Conservation (phyloP, 1,140 invertebrate genomes). For the Sarcophaga peregrina region DNA sequence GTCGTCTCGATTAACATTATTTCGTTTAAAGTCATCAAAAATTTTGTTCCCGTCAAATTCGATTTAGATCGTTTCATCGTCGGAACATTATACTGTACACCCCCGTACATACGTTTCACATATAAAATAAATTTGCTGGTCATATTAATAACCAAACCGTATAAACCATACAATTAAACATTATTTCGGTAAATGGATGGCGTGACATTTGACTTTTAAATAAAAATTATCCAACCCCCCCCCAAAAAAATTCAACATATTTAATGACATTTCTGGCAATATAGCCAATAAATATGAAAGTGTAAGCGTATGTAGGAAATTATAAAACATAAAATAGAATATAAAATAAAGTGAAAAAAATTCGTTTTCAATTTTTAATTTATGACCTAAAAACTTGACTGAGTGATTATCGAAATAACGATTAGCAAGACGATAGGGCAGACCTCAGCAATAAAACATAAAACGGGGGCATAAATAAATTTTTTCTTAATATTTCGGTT, state of each 20-base stretch:
- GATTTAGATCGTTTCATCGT: no score
- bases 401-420: conserved; percentile 21
- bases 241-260: not conserved
- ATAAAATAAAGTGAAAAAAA: not conserved
- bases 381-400: not conserved
- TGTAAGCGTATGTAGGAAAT: no score
- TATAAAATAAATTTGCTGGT: not conserved
- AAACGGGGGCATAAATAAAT: not conserved
- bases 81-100: no score
- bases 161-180: conserved; percentile 25
- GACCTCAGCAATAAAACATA: not conserved
- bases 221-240: not conserved
- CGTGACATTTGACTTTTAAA: conserved; percentile 14
- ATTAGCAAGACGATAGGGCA: not conserved
- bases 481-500: conserved; percentile 5
- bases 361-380: not conserved
- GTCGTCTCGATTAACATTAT: no score
- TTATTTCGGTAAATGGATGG: not conserved
- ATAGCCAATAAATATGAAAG: not conserved
- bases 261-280: not conserved
- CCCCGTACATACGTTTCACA: not conserved
- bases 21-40: no score
- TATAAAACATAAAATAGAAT: not conserved
- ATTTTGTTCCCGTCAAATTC: no score
- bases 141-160: not conserved